Base-by-base conservation (phyloP, 2,113 vertebrate genomes). In the Picathartes gymnocephalus region DNA sequence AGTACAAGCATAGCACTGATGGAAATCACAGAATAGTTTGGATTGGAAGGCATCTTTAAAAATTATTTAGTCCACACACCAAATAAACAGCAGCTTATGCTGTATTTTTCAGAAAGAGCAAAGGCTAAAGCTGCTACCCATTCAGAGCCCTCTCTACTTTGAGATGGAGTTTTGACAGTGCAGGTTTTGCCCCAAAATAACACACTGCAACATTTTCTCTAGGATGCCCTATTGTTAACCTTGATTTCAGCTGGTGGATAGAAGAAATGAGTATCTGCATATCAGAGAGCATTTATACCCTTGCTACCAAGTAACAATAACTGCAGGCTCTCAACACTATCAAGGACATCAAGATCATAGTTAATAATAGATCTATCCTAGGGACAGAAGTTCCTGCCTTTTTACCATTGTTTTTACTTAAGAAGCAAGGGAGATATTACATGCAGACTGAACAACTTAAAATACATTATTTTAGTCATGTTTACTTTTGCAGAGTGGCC, bases 281-380 rank as follows among this genome's bases (percentile, higher is more conserved):
- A 88, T 64, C 66, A 53, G 0, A 86, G 40, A 80, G 27, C 48
- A 83, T 86, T 96, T 90, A 74, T 27, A 90, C 22, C 22, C 68
- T 56, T 44, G 27, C 51, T 76, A 90, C 53, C 68, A 76, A 85
- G 45, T 77, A 83, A 84, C 0, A 0, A 3, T 71, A 84, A 92
- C 68, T 83, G 84, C 71, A 83, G 64, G 82, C 54, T 90, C 60
- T 88, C 72, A 66, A 3, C 51, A 45, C 44, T 35, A 92, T 53
- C 77, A 95, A 92, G 91, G 66, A 80, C 62, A 81, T 91, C 87
- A 86, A 37, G 58, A 87, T 74, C 47, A 77, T 33, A 88, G 85
- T 51, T 94, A 93, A 94, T 86, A 95, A 89, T 19, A 93, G 54
- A 91, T 60, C 35, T 87, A 22, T 71, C 70, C 77, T 50, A 89